These are phyloP conservation scores for Nematopogon swammerdamellus DNA, from an alignment of 2,888 invertebrate species.

Conservation along the genomic window DNA sequence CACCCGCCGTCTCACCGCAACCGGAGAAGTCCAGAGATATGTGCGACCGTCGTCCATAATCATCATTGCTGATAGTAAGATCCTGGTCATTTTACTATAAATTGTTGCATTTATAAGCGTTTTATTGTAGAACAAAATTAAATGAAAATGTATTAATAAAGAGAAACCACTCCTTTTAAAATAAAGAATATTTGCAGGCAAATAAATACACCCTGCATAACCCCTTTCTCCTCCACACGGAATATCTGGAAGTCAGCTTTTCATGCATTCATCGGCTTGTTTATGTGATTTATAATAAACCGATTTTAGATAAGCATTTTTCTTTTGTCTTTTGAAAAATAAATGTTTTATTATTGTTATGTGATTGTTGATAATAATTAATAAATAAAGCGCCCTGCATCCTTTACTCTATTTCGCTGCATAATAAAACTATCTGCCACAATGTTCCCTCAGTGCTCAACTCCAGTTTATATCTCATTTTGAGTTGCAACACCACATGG, in stretches of 20 bases:
- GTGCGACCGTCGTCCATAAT: constrained; percentile 15
- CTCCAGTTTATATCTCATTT: too few species aligned
- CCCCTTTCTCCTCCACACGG: not conserved
- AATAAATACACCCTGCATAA: not conserved
- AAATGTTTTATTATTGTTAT: not conserved
- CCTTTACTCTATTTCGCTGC: too few species aligned
- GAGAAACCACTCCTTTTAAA: not conserved
- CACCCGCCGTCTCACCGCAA: too few species aligned
- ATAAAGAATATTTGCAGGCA: not conserved
- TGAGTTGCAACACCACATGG: too few species aligned
- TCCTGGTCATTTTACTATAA: constrained; percentile 37
- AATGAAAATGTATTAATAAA: not conserved
- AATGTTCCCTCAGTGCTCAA: too few species aligned
- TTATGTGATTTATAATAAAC: not conserved
- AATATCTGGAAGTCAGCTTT: not conserved
- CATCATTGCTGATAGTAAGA: constrained; percentile 47
- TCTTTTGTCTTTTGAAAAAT: too few species aligned
- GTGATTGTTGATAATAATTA: not conserved
- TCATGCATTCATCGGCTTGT: not conserved
- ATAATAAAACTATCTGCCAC: too few species aligned
- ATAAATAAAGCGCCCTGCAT: too few species aligned
- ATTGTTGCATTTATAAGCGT: not conserved
- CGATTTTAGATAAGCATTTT: not conserved
- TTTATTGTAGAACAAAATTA: not conserved
- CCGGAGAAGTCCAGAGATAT: not conserved